Conservation (phyloP, 2,797 vertebrate species). For the Halcyon smyrnensis region DNA sequence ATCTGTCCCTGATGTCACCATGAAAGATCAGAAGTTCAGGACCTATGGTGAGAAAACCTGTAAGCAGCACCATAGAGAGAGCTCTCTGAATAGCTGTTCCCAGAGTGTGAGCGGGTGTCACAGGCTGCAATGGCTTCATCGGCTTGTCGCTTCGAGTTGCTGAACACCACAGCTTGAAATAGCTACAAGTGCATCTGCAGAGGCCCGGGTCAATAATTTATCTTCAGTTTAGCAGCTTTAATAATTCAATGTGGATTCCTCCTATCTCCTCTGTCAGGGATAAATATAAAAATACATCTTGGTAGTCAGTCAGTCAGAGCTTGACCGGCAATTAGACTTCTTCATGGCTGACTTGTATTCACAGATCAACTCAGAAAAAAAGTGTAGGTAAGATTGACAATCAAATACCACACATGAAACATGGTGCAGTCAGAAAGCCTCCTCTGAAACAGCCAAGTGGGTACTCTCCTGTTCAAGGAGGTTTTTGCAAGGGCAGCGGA, state of each 20-base stretch:
- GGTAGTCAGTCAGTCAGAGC: not conserved
- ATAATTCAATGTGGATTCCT: not conserved
- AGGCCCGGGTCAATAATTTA: constrained; percentile 7
- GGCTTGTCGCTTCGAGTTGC: not conserved
- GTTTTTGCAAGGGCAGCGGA: not conserved
- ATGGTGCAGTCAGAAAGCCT: not conserved
- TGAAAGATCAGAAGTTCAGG: not conserved
- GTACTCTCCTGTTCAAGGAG: not conserved
- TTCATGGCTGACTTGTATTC: not conserved
- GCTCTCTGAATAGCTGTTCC: not conserved
- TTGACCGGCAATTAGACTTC: not conserved
- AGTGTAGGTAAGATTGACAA: not conserved
- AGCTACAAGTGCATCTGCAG: constrained; percentile 15
- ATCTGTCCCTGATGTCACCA: not conserved
- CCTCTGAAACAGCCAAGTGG: not conserved
- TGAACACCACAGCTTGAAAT: constrained; percentile 23
- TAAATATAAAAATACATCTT: not conserved
- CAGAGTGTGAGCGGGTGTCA: constrained; percentile 4
- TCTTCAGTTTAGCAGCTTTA: constrained; percentile 1
- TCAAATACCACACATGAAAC: not conserved
- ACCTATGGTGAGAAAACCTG: not conserved
- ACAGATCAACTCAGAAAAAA: not conserved
- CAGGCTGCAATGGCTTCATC: not conserved
- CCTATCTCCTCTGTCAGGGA: not conserved
- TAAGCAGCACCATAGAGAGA: not conserved